Evolutionary conservation across 2,113 vertebrate species (phyloP), one percentile per base, ranked within the genome.

Genomic region (Patagioenas fasciata): DNA sequence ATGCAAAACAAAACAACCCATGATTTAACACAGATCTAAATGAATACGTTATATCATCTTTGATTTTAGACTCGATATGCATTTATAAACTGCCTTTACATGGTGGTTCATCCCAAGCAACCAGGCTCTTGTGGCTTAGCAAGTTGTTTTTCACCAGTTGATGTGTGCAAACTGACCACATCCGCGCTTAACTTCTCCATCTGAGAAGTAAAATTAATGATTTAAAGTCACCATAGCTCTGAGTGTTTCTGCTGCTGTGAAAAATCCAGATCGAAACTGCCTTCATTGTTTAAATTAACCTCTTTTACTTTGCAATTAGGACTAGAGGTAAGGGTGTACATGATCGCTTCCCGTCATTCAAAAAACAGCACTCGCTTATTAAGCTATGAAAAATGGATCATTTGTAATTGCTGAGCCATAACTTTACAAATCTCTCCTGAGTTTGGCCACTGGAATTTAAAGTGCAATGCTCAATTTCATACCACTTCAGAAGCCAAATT

Each of bases 351-450:
- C 72, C 9, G 3, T 44, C 73, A n/a, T 61, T 91, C 65, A 85
- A 36, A 86, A 96, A 74, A 93, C 84, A 95, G 73, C 48, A 28
- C 60, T 89, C 2, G 16, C 38, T 60, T 71, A 82, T 85, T 78
- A 91, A 84, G 53, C 93, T 93, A 81, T 93, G 91, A 86, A 95
- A 86, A 96, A 96, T 92, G 14, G 70, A 95, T 95, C 73, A 91
- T 71, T 58, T 65, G 65, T 70, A 84, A 75, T 79, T 72, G 95
- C 70, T 67, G 70, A 95, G 84, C 94, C 21, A 2, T 79, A 89
- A 48, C 77, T 93, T 92, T n/a, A 96, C 82, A 92, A 80, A 92
- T 25, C 60, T 91, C 65, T 84, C 74, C 69, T 28, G 56, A 80
- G 61, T 69, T 7, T 90, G 92, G 80, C 93, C 91, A 73, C 66